These are phyloP conservation scores for Atherinomorus stipes DNA, from an alignment of 2,113 vertebrate species.

Conservation along the genomic window DNA sequence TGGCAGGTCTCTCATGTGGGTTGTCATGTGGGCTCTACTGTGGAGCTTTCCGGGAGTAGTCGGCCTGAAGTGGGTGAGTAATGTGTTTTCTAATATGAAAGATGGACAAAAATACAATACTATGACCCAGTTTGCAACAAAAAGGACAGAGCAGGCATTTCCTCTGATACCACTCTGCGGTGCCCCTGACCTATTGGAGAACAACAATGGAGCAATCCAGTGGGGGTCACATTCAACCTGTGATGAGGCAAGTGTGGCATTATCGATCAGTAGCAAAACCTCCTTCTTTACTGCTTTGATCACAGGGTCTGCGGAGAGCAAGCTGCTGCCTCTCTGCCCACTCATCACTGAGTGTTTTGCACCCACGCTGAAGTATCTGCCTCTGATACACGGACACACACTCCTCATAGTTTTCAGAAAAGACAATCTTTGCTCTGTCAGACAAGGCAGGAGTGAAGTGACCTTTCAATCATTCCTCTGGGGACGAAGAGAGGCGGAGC, in stretches of 20 bases:
- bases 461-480: constrained; percentile 75
- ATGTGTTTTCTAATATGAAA: constrained; percentile 20
- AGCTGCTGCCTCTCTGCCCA: constrained; percentile 31
- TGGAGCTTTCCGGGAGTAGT: constrained; percentile 9
- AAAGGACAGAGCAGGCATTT: background rate
- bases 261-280: constrained; percentile 39
- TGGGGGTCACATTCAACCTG: constrained; percentile 30
- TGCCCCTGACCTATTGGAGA: constrained; percentile 22
- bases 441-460: constrained; percentile 64
- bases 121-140: constrained; percentile 24
- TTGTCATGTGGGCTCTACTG: background rate
- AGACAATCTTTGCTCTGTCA: constrained; percentile 64
- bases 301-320: constrained; percentile 3
- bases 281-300: background rate
- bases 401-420: constrained; percentile 44
- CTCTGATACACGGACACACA: background rate
- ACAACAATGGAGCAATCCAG: constrained; percentile 28
- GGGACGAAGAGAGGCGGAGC: constrained; percentile 52
- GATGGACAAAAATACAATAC: constrained; percentile 21
- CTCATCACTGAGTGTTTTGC: constrained; percentile 49
- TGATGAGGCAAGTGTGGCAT: constrained; percentile 34
- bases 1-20: constrained; percentile 1
- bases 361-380: constrained; percentile 22
- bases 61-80: background rate
- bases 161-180: constrained; percentile 3